Evolutionary conservation across 64 coral and sea anemone genomes (phyloP), one percentile per base, ranked within the genome.

Genomic region (Orbicella faveolata): DNA sequence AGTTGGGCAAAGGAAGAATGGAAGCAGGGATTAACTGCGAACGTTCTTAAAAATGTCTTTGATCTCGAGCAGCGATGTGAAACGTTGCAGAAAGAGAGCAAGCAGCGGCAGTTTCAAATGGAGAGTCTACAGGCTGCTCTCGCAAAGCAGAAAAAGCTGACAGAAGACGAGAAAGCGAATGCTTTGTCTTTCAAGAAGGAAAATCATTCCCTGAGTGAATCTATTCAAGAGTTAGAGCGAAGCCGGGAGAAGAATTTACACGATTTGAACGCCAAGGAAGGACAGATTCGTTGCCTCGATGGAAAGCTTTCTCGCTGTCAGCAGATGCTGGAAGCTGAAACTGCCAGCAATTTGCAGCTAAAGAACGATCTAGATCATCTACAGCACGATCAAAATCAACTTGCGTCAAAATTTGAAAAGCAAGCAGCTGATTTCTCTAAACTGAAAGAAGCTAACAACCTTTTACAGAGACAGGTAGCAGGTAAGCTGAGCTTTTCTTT

Each of bases 1-100:
- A 98, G 96, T 73, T 98, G 96, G 96, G 96, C 96, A 21, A 91
- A 94, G 36, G 96, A 98, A 34, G 96, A 98, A 77, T 98, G 96
- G 96, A 98, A 98, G 80, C 61, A 94, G 16, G 96, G 90, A n/a
- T 73, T 98, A 14, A 92, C 86, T 52, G 96, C 93, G 9, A 81
- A 92, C 80, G 92, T 81, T 80, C 72, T 98, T 1, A 92, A 98
- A 41, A 89, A 98, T 55, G 88, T 98, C 39, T 89, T 79, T 75
- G 93, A 94, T 9, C 79, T 94, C n/a, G 96, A 98, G 75, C 85
- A 88, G 33, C 89, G 91, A 79, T 94, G 83, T 74, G 96, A 98
- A 68, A 81, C 93, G 41, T 74, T 92, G 13, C 63, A 86, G 61
- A 98, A 98, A 21, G 96, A 98, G 12, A 84, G 70, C 74, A 91